Conservation (phyloP, 1,140 invertebrate genomes). For the Caenorhabditis inopinata region DNA sequence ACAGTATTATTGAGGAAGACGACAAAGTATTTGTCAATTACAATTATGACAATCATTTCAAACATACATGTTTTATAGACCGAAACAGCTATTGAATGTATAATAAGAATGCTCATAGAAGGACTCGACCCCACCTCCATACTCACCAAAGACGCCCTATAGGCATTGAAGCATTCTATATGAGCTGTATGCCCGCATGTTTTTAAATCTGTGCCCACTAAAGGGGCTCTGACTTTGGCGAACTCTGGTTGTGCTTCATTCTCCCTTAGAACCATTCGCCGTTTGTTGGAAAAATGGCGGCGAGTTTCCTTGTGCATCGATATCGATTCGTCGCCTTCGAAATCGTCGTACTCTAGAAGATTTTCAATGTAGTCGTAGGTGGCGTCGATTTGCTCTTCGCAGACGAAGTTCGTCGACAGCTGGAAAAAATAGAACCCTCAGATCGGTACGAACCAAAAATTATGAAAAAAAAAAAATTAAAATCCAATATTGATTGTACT, state of each 20-base stretch:
- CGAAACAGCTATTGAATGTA: too few relatives aligned
- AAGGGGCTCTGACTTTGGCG: neutral
- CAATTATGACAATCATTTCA: too few relatives aligned
- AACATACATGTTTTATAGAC: too few relatives aligned
- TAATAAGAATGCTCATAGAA: too few relatives aligned
- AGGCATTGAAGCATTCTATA: conserved; percentile 33
- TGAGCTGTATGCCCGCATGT: conserved; percentile 44
- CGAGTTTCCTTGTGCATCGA: neutral
- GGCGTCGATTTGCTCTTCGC: conserved; percentile 17
- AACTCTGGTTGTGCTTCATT: neutral
- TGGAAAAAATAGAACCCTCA: too few relatives aligned
- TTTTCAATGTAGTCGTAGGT: neutral
- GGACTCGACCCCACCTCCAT: too few relatives aligned
- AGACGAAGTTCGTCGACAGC: neutral
- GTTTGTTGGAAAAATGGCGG: neutral
- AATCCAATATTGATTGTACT: too few relatives aligned
- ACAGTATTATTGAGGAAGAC: too few relatives aligned
- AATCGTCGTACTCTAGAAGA: neutral
- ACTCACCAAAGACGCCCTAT: neutral
- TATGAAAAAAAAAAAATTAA: too few relatives aligned
- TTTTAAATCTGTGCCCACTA: conserved; percentile 9
- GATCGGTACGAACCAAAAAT: too few relatives aligned
- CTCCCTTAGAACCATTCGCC: neutral
- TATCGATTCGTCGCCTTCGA: neutral
- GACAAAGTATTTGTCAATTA: too few relatives aligned